Conservation (phyloP, 2,888 invertebrate genomes). For the Resseliella maxima region DNA sequence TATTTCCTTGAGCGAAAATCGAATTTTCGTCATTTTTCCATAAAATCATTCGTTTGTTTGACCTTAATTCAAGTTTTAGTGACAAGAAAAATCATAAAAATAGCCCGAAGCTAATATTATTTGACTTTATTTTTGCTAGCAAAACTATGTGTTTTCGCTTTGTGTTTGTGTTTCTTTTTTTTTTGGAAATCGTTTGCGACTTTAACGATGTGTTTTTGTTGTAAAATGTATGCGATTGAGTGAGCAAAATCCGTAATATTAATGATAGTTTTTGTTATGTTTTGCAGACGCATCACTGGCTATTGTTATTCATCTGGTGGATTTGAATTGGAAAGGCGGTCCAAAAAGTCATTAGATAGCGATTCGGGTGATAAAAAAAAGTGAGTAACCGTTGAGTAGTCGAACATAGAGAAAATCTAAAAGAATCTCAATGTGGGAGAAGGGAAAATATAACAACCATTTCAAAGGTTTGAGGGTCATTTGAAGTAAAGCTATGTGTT, state of each 20-base stretch:
- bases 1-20: too few species aligned
- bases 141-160: not conserved
- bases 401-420: not conserved
- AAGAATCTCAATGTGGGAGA: not conserved
- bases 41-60: too few species aligned
- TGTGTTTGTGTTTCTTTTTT: too few species aligned
- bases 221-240: too few species aligned
- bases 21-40: too few species aligned
- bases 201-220: not conserved
- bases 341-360: conserved; percentile 5
- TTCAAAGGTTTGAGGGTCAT: not conserved
- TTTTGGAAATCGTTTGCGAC: not conserved
- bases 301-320: not conserved
- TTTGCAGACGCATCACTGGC: conserved; percentile 1
- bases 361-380: not conserved
- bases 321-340: not conserved
- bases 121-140: too few species aligned
- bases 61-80: not conserved
- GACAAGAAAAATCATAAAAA: not conserved
- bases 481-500: not conserved
- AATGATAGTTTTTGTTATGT: conserved; percentile 21
- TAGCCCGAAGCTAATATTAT: too few species aligned
- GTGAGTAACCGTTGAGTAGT: not conserved
- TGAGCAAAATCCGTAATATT: not conserved
- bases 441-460: too few species aligned